Base-by-base conservation (phyloP, 23 tunicate genomes). In the Ascidia mentula region DNA sequence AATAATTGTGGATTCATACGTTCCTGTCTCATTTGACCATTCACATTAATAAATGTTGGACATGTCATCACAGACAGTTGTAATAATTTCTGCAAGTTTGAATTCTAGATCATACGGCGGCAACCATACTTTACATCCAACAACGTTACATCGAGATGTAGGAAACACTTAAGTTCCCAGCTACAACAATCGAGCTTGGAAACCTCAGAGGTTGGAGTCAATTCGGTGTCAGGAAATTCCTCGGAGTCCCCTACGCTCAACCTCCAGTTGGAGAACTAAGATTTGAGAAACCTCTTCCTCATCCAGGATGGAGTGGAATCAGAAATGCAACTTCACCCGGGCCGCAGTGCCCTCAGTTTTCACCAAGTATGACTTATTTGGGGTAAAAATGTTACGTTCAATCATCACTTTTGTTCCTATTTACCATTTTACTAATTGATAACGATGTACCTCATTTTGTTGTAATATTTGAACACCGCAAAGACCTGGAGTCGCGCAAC, bases 201-300 rank as follows among this genome's bases (percentile, higher is more conserved):
- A 53, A 53, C 65, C 24, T 53, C 22, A 3, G 65, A 6, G 65
- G 65, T 28, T 53, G 65, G 65, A 26, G 22, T 53, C 65, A 53
- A 28, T 53, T 53, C 24, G 65, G 65, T 5, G 65, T 53, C 4
- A 53, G 22, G 65, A 53, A 53, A 9, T 53, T 53, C 24, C 65
- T 53, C 24, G 7, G 65, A 3, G 65, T 53, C 24, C 65, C 65
- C 28, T 53, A 53, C 24, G 65, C 65, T 28, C 12, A 53, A 9
- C 65, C 65, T 5, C 65, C 65, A 53, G 65, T 53, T 3, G 65
- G 65, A 53, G 4, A 26, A 5, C 65, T 53, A 3, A 53, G 65
- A 53, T 53, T 53, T 53, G 65, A 53, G 65, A 53, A 53, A 53
- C 65, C 65, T 53, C 12, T 53, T 53, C 65, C 65, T 53, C 65